Conservation (phyloP, 2,888 invertebrate genomes). For the Dioctria rufipes region DNA sequence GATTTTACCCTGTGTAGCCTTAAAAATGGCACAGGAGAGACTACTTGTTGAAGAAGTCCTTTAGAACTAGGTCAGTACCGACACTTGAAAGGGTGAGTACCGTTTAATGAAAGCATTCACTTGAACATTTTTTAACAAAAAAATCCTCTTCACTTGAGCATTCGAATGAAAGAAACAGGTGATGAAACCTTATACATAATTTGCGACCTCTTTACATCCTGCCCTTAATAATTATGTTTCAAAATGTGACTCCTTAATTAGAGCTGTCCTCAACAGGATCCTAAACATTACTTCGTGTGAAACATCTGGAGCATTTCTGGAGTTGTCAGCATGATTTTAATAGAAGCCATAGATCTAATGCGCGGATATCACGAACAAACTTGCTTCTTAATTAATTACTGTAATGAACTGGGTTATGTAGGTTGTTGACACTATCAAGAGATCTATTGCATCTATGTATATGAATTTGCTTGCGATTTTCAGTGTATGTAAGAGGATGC, state of each 20-base stretch:
- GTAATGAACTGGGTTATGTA: conserved; percentile 26
- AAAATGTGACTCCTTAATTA: conserved; percentile 40
- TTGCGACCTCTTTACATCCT: conserved; percentile 28
- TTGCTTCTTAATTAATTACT: conserved; percentile 43
- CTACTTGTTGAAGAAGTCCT: conserved; percentile 45
- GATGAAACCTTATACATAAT: neutral
- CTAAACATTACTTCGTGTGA: neutral
- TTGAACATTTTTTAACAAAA: conserved; percentile 16
- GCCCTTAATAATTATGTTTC: conserved; percentile 8
- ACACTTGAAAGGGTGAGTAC: conserved; percentile 31
- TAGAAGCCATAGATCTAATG: neutral
- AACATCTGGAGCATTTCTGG: neutral
- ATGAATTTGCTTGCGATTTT: neutral
- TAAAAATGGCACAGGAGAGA: conserved; percentile 11
- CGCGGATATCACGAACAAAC: conserved; percentile 32
- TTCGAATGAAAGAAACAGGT: conserved; percentile 1
- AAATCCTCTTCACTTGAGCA: neutral
- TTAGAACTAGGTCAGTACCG: conserved; percentile 43
- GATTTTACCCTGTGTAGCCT: conserved; percentile 19
- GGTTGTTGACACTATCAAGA: conserved; percentile 37
- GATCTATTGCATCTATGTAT: neutral
- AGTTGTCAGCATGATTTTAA: conserved; percentile 6
- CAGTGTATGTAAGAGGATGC: neutral
- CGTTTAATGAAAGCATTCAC: conserved; percentile 48
- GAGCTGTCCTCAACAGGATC: conserved; percentile 27